Percentiles rank a stretch among this genome's conserved stretches.
These are phyloP conservation scores for Agrotis segetum DNA, from an alignment of 2,888 invertebrate genomes.

Conservation along the genomic window DNA sequence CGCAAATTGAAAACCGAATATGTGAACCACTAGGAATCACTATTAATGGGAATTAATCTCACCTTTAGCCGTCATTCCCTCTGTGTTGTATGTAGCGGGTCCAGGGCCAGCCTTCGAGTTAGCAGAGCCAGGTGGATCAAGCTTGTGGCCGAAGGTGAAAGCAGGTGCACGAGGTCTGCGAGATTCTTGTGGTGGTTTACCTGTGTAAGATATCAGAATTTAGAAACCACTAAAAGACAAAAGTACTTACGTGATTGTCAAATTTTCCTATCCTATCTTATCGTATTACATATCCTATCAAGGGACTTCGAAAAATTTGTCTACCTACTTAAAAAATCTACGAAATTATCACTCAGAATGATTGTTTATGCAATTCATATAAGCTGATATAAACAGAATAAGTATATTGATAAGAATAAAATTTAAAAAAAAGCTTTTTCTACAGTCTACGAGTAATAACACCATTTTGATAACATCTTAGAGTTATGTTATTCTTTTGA, in stretches of 20 bases:
- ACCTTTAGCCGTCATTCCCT: conserved; percentile 96
- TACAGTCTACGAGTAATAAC: neutral
- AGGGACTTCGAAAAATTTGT: neutral
- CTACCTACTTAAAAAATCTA: neutral
- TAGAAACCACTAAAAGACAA: neutral
- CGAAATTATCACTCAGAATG: too few relatives aligned
- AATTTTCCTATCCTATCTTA: too few relatives aligned
- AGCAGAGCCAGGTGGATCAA: conserved; percentile 85
- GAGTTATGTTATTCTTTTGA: neutral
- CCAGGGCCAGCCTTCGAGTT: conserved; percentile 94
- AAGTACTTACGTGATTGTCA: neutral
- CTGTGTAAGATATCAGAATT: conserved; percentile 80
- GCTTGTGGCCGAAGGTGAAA: conserved; percentile 94
- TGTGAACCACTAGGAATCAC: neutral
- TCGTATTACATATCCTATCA: too few relatives aligned
- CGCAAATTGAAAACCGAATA: neutral
- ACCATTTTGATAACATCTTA: neutral
- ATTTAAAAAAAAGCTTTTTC: neutral
- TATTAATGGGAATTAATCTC: conserved; percentile 63
- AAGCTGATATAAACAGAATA: neutral
- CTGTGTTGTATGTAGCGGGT: conserved; percentile 97
- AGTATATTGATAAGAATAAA: neutral
- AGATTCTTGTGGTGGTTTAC: conserved; percentile 94
- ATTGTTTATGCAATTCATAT: neutral
- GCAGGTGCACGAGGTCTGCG: conserved; percentile 95